Conservation (phyloP, 2,888 invertebrate species). For the Cataglyphis livida region DNA sequence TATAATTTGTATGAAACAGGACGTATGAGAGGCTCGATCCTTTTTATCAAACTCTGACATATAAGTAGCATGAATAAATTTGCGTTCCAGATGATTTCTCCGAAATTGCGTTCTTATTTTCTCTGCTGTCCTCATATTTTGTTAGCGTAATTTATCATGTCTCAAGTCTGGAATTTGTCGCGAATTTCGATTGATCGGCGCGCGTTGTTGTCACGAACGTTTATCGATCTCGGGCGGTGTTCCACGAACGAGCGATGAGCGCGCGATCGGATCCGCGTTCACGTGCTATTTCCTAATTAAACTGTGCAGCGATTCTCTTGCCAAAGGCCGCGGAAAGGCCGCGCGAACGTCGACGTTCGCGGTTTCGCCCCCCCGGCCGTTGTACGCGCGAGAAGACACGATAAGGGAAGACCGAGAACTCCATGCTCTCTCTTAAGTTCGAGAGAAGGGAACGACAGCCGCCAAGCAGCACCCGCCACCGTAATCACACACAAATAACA, state of each 20-base stretch:
- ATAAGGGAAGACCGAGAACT: constrained; percentile 19
- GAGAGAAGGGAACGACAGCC: constrained; percentile 57
- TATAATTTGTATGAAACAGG: not conserved
- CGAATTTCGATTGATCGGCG: constrained; percentile 27
- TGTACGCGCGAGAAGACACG: constrained; percentile 43
- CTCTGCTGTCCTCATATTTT: not conserved
- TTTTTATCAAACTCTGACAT: not conserved
- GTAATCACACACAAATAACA: constrained; percentile 65
- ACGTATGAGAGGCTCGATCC: not conserved
- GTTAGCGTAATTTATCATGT: not conserved
- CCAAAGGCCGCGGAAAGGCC: not conserved
- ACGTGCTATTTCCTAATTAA: constrained; percentile 34
- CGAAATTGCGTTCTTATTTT: not conserved
- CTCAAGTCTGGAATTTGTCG: constrained; percentile 7
- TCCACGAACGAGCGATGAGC: constrained; percentile 21
- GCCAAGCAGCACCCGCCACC: constrained; percentile 65
- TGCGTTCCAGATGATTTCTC: not conserved
- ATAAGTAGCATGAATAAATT: constrained; percentile 1
- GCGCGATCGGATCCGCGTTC: constrained; percentile 35
- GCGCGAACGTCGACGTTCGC: constrained; percentile 17
- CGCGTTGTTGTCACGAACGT: constrained; percentile 24
- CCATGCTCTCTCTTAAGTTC: constrained; percentile 21
- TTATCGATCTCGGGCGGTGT: constrained; percentile 34
- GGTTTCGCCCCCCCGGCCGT: constrained; percentile 3
- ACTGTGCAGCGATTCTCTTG: constrained; percentile 19